These are phyloP conservation scores for Orchesellides sinensis DNA, from an alignment of 2,888 invertebrate genomes.

Conservation along the genomic window DNA sequence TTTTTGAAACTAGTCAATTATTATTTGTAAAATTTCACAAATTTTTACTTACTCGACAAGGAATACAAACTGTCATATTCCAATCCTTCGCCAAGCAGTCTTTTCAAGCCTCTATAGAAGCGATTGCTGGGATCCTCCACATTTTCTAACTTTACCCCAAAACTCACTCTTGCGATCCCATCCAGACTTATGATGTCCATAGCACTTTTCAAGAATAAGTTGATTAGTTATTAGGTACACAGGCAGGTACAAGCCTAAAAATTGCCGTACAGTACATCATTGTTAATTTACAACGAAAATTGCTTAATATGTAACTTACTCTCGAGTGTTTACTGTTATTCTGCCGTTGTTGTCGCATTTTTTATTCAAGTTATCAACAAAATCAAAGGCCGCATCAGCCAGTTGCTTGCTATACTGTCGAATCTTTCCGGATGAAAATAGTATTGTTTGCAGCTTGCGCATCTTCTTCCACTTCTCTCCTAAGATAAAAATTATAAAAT, in stretches of 20 bases:
- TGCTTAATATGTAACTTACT: conserved; percentile 13
- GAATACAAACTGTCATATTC: conserved; percentile 53
- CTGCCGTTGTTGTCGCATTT: conserved; percentile 34
- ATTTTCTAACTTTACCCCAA: conserved; percentile 58
- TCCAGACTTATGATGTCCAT: conserved; percentile 65
- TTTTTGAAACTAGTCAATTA: too few relatives aligned
- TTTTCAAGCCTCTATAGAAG: conserved; percentile 42
- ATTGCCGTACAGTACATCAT: background rate
- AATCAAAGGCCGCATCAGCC: conserved; percentile 52
- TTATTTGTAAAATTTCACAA: too few relatives aligned
- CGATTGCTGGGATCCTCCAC: conserved; percentile 52
- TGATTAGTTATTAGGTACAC: background rate
- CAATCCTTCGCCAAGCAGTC: conserved; percentile 57
- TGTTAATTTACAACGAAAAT: background rate
- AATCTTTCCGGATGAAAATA: conserved; percentile 64
- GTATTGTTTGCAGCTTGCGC: conserved; percentile 56
- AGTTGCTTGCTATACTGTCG: conserved; percentile 50
- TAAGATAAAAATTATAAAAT: conserved; percentile 5
- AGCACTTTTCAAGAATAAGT: conserved; percentile 22
- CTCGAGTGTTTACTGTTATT: conserved; percentile 49
- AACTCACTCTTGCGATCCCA: conserved; percentile 58
- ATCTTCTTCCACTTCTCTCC: conserved; percentile 68
- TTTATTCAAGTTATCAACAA: conserved; percentile 21
- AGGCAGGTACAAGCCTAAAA: background rate
- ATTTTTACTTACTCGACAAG: conserved; percentile 46